Base-by-base conservation (phyloP, 2,113 vertebrate genomes). In the Rhinopomastus cyanomelas region DNA sequence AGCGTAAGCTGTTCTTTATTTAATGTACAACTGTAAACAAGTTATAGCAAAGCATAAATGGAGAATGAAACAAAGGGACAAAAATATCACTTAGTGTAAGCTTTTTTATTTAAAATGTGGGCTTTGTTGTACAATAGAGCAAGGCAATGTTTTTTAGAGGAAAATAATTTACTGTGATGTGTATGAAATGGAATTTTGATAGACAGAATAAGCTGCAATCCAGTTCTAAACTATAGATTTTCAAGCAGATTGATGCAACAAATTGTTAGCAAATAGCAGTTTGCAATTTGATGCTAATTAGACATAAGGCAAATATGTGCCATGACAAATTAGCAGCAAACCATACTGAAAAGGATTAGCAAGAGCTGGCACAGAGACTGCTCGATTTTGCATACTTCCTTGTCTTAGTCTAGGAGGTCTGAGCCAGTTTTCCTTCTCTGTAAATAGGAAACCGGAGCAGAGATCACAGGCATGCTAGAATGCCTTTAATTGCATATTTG, bases 201-300 rank as follows among this genome's bases (percentile, higher is more conserved):
- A 97, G 97, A 97, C 96, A 97, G 97, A 97, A 80, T 94, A 97
- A 97, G 96, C 95, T 96, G 96, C 96, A 97, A 97, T 97, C 96
- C 95, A 96, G 97, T 96, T 96, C 95, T 97, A 97, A 98, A 97
- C 97, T 97, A 98, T 98, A 98, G 97, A 98, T 98, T 97, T 97
- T 96, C 96, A 98, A 97, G 97, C 97, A 98, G 97, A 98, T 98
- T 98, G 97, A 98, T 98, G 97, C 97, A 98, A 98, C 97, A 98
- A 98, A 98, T 98, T 98, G 98, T 98, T 97, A 98, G 97, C 97
- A 98, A 98, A 98, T 98, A 98, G 97, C 98, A 98, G 97, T 98
- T 98, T 98, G 98, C 97, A 98, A 98, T 98, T 97, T 97, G 97
- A 98, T 98, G 97, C 97, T 98, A 98, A 98, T 98, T 98, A 98